Conservation (phyloP, 2,797 vertebrate species). For the Enteromius fasciolatus region DNA sequence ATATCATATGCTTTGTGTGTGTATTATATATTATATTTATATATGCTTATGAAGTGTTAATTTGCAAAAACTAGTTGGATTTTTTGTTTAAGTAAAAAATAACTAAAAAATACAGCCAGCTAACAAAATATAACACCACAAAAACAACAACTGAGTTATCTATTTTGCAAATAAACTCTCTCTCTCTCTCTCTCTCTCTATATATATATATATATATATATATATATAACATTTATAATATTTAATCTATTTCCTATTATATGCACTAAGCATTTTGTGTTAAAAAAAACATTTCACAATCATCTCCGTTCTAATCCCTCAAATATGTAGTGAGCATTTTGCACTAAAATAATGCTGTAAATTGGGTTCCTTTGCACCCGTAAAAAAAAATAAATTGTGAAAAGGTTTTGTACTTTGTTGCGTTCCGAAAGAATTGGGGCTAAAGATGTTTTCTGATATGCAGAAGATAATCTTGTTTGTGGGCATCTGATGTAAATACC, state of each 20-base stretch:
- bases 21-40: no score
- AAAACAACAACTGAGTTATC: no score
- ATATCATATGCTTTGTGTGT: background rate
- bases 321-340: background rate
- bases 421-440: background rate
- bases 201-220: no score
- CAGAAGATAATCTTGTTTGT: background rate
- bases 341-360: background rate
- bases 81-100: no score
- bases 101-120: no score
- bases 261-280: background rate
- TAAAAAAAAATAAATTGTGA: background rate
- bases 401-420: background rate
- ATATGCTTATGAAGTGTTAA: no score
- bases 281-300: background rate
- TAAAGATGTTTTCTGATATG: conserved; percentile 11
- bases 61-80: no score
- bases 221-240: background rate
- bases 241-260: background rate
- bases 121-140: no score
- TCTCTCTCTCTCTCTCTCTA: no score
- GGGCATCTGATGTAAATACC: background rate
- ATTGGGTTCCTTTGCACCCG: background rate
- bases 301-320: background rate
- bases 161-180: no score